Base-by-base conservation (phyloP, 2,113 vertebrate genomes). In the Larimichthys polyactis region DNA sequence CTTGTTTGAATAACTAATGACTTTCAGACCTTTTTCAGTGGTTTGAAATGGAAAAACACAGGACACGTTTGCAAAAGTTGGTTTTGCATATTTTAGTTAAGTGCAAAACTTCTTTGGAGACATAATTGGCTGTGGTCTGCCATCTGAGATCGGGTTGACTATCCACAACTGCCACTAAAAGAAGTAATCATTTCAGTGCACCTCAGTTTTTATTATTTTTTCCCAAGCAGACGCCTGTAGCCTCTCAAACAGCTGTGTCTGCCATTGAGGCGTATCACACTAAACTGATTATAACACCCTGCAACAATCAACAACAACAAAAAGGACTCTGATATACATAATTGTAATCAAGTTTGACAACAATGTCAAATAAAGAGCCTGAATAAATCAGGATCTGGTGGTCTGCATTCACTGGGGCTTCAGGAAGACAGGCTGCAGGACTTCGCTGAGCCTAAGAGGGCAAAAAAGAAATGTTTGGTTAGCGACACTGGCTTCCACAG, bases 171-270 rank as follows among this genome's bases (percentile, higher is more conserved):
- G 20, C 59, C 57, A 32, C 58, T 24, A 89, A 92, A 91, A 85
- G 40, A 70, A 58, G 80, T 79, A 48, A 52, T 75, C 70, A 54
- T 76, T 48, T 72, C 67, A 44, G 73, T 75, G 82, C 85, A 87
- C 85, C 87, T 90, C 86, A 86, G 77, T 67, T 89, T 89, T 90
- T 91, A 76, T 78, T 64, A 60, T 78, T 27, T 57, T 55, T 67
- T 81, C 75, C 81, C 54, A 55, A 86, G 51, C 90, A 93, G 92
- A 92, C 52, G 83, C 83, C 89, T 91, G 85, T 75, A 83, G 89
- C 88, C 83, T 87, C 89, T 92, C 83, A 81, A 91, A 91, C 94
- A 95, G 93, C 93, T 95, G 94, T 86, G 83, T 86, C 85, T 85
- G 69, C 79, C 75, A 76, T 85, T 92, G 87, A 85, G 89, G 90